Evolutionary conservation across 2,888 invertebrate genomes (phyloP), one percentile per base, ranked within the genome.

Genomic region (Meiosimyza decipiens): DNA sequence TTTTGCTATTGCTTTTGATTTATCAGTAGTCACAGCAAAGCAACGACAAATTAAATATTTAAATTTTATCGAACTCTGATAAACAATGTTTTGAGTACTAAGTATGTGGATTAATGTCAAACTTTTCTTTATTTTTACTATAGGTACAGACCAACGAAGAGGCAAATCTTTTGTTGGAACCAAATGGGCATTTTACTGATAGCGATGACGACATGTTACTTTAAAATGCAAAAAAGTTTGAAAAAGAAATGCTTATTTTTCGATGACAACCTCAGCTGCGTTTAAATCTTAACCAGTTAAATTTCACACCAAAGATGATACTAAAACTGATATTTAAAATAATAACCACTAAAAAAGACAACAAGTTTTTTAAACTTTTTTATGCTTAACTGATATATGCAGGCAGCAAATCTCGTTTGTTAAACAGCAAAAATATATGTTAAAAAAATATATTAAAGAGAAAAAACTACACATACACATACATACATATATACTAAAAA

Each of bases 141-240:
- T 72, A 86, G 86, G 85, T 86, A 47, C 83, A 82, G 66, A 82
- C 84, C 6, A 83, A 82, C 57, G 86, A 86, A 75, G 86, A 86
- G 73, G 86, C 85, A 4, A 86, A 84, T 73, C 77, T 86, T 72
- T 73, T 86, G 71, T 74, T 86, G 28, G 85, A 85, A 73, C 83
- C 85, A 16, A 84, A 84, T 77, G 86, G 85, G 3, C 84, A 84
- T 71, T 84, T 86, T 51, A 83, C 82, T 7, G 86, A 85, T 18
- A 84, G 84, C 55, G 86, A 86, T 73, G 86, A 86, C 73, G 86
- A 86, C 66, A 85, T 86, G 84, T 76, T 86, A 71, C 82, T 86
- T 66, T 86, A 85, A 78, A 64, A 33, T 2, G 62, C 63, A 28
- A 1, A 15, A 65, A 50, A 64, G 15, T 22, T 9, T 15, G n/a